Conservation (phyloP, 1,140 invertebrate genomes). For the Aphelenchoides besseyi region DNA sequence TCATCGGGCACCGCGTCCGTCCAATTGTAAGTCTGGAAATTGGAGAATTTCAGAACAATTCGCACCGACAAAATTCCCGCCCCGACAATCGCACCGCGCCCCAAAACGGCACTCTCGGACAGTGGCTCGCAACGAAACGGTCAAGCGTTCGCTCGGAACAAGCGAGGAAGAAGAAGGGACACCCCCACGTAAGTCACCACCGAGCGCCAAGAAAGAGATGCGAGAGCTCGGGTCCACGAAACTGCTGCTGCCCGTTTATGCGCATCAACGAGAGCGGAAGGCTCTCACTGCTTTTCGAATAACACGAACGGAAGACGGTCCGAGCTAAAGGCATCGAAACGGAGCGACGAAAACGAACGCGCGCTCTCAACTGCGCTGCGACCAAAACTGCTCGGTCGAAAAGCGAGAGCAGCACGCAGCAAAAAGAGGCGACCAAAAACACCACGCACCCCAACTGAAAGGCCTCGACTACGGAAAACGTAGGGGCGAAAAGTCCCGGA, state of each 20-base stretch:
- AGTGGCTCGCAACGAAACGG: background rate
- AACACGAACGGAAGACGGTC: background rate
- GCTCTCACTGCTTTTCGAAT: background rate
- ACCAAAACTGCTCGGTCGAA: background rate
- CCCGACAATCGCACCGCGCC: background rate
- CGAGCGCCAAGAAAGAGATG: too few relatives aligned
- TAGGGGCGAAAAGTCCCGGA: background rate
- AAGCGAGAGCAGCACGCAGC: background rate
- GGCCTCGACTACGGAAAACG: too few relatives aligned
- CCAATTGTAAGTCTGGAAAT: constrained; percentile 74
- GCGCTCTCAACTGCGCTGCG: background rate
- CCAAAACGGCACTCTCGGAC: background rate
- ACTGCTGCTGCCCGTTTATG: background rate
- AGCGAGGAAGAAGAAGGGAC: constrained; percentile 5
- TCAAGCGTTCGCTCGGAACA: constrained; percentile 4
- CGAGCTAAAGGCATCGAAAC: background rate
- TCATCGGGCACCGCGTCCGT: constrained; percentile 79
- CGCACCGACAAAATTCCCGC: background rate
- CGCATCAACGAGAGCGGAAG: background rate
- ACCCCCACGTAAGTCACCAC: too few relatives aligned
- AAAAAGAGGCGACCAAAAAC: background rate
- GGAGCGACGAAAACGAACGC: background rate
- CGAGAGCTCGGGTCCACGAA: too few relatives aligned
- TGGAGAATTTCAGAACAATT: background rate
- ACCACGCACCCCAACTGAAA: too few relatives aligned